phyloP scores from a whole-genome alignment of 2,113 vertebrate genomes.

The Bostrychus sinensis region DNA sequence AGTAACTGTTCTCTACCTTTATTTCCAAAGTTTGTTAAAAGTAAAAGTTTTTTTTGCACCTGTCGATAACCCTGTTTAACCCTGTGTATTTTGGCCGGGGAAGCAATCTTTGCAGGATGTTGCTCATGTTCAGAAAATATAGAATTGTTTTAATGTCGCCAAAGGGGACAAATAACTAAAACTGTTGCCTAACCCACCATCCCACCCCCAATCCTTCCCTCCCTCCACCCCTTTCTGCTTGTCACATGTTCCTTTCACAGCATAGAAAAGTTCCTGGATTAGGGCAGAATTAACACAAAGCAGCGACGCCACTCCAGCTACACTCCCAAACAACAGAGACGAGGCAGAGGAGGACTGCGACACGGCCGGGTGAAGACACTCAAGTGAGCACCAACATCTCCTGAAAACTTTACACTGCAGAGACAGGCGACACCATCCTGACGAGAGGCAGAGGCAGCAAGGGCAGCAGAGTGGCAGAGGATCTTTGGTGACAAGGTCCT shows the following conservation, averaged over 20 bases:
- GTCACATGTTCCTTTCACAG: constrained; percentile 84
- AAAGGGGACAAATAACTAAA: constrained; percentile 64
- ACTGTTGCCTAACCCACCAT: constrained; percentile 49
- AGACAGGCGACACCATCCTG: constrained; percentile 48
- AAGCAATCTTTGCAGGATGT: neutral
- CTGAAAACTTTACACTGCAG: constrained; percentile 39
- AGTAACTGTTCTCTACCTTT: constrained; percentile 51
- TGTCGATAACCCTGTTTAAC: neutral
- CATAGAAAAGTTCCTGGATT: constrained; percentile 85
- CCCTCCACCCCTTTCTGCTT: constrained; percentile 53
- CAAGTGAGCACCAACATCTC: constrained; percentile 44
- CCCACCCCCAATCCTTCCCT: constrained; percentile 16
- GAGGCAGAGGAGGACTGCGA: constrained; percentile 59
- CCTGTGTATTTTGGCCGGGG: too few relatives aligned
- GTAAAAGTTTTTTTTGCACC: neutral
- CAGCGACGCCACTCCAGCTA: constrained; percentile 74
- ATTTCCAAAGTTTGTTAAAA: neutral
- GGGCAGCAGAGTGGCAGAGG: constrained; percentile 59
- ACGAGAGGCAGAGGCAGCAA: constrained; percentile 42
- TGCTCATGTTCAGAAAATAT: constrained; percentile 13
- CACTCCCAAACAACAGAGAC: constrained; percentile 64
- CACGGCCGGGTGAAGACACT: constrained; percentile 53
- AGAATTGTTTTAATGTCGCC: constrained; percentile 40
- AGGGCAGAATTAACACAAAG: constrained; percentile 82
- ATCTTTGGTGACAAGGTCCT: constrained; percentile 69